These are phyloP conservation scores for Isotomurus palustris DNA, from an alignment of 2,888 invertebrate genomes.

Conservation along the genomic window DNA sequence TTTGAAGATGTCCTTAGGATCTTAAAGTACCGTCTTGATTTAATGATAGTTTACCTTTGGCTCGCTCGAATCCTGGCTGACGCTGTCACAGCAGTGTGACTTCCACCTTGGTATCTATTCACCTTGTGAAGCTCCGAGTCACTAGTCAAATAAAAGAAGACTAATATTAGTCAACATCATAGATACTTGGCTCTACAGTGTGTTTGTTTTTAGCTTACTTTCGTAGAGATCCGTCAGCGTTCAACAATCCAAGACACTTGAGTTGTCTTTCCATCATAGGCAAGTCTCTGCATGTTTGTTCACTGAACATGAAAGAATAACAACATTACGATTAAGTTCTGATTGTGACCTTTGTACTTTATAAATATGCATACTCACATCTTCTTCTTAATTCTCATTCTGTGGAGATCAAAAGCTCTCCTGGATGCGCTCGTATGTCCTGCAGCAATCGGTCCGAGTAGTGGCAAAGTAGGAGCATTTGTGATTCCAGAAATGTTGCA, in stretches of 20 bases:
- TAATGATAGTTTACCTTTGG: no score
- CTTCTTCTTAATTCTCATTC: conserved; percentile 28
- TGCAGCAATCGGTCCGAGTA: conserved; percentile 31
- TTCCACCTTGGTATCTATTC: conserved; percentile 73
- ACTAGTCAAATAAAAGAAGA: neutral
- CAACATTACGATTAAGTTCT: conserved; percentile 6
- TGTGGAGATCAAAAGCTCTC: conserved; percentile 38
- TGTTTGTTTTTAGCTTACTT: neutral
- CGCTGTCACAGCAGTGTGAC: conserved; percentile 64
- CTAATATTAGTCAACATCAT: neutral
- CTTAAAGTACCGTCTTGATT: neutral
- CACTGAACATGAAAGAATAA: conserved; percentile 2
- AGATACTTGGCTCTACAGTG: neutral
- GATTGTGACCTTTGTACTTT: neutral
- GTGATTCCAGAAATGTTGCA: conserved; percentile 40
- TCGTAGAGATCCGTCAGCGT: neutral
- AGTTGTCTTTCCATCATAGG: conserved; percentile 14
- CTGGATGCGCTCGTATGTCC: conserved; percentile 36
- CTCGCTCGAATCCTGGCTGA: conserved; percentile 16
- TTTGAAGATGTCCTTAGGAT: neutral
- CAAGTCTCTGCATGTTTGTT: conserved; percentile 14
- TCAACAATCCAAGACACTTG: neutral
- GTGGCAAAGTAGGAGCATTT: conserved; percentile 21
- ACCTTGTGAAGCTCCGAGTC: conserved; percentile 53
- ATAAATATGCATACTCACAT: neutral